These are phyloP conservation scores for Acanthococcus lagerstroemiae DNA, from an alignment of 2,888 invertebrate genomes.

Conservation along the genomic window DNA sequence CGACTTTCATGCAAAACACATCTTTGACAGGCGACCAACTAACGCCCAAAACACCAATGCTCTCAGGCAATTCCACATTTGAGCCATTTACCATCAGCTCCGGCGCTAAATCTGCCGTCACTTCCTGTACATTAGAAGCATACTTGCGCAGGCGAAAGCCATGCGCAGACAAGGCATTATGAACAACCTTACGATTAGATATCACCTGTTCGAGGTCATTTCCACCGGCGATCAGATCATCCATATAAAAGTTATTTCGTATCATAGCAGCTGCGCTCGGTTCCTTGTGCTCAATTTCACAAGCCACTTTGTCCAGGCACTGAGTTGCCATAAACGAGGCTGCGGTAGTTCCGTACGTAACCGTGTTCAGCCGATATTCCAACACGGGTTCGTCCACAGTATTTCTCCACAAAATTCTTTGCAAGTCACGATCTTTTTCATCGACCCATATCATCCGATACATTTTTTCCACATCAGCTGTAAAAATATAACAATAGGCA, in stretches of 20 bases:
- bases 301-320: neutral
- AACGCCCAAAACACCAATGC: neutral
- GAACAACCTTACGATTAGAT: neutral
- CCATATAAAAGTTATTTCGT: neutral
- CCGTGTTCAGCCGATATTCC: neutral
- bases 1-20: neutral
- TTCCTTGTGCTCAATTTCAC: neutral
- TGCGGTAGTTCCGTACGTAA: neutral
- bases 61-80: neutral
- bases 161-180: neutral
- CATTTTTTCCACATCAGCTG: slow-evolving; percentile 1
- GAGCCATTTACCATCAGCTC: neutral
- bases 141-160: neutral
- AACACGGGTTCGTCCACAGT: neutral
- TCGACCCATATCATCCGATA: neutral
- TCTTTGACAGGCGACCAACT: neutral
- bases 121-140: neutral
- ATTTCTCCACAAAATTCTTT: neutral
- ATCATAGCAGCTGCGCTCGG: neutral
- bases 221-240: neutral
- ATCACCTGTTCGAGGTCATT: neutral
- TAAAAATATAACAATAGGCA: neutral
- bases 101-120: neutral
- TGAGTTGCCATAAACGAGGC: neutral
- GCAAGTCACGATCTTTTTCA: neutral